phyloP scores from a whole-genome alignment of 2,113 vertebrate genomes.

The Phycodurus eques region DNA sequence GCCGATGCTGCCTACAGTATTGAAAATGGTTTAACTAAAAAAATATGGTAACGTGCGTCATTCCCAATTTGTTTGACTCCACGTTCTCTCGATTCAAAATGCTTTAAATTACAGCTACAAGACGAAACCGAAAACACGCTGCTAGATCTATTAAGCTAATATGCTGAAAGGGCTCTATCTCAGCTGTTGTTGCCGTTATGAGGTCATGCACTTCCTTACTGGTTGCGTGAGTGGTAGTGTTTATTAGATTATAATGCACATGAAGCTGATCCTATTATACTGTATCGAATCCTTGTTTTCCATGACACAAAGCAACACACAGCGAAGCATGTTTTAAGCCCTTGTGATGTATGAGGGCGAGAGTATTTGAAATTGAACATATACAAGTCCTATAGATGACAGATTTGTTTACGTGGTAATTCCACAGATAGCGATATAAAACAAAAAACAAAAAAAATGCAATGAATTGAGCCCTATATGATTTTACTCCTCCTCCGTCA shows the following conservation, averaged over 20 bases:
- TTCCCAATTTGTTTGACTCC: background rate
- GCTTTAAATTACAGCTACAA: background rate
- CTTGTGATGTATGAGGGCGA: slow-evolving; percentile 9
- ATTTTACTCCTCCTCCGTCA: background rate
- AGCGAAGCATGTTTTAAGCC: slow-evolving; percentile 31
- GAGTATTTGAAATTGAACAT: slow-evolving; percentile 1
- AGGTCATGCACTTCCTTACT: slow-evolving; percentile 18
- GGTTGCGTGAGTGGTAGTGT: slow-evolving; percentile 19
- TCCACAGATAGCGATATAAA: background rate
- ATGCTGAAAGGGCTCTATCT: slow-evolving; percentile 4
- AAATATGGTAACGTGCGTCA: background rate
- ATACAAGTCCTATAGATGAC: background rate
- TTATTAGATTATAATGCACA: slow-evolving; percentile 44
- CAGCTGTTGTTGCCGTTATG: slow-evolving; percentile 18
- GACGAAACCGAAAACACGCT: background rate
- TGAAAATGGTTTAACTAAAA: background rate
- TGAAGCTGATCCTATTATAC: slow-evolving; percentile 50
- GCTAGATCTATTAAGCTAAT: slow-evolving; percentile 5
- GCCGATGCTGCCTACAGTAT: background rate
- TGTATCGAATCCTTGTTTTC: slow-evolving; percentile 44
- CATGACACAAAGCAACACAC: slow-evolving; percentile 37
- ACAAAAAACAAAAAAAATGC: background rate
- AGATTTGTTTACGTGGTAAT: background rate
- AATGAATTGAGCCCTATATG: background rate
- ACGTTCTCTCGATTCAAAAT: background rate